Percentiles rank a stretch among this genome's conserved stretches.
These are phyloP conservation scores for Orthosia gothica DNA, from an alignment of 2,888 invertebrate species.

Conservation along the genomic window DNA sequence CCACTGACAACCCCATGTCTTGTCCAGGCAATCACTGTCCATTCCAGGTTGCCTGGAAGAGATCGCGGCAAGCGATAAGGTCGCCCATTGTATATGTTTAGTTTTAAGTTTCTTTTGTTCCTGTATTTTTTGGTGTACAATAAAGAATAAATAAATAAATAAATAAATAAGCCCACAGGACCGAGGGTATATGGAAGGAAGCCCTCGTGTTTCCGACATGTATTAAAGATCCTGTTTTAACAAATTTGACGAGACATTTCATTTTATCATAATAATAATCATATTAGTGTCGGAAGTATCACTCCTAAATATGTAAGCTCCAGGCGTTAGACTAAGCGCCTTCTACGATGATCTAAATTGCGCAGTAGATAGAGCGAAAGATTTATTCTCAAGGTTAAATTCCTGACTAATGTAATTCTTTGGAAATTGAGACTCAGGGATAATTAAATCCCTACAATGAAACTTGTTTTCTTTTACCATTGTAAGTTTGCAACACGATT, in stretches of 20 bases:
- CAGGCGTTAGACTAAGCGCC: constrained; percentile 26
- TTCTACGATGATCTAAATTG: constrained; percentile 15
- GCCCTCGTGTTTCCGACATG: no score
- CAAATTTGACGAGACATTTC: background rate
- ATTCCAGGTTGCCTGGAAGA: no score
- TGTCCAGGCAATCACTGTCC: no score
- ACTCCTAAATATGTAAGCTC: constrained; percentile 26
- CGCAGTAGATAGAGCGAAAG: constrained; percentile 12
- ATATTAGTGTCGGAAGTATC: constrained; percentile 17
- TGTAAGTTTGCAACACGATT: background rate
- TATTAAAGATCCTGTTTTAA: background rate
- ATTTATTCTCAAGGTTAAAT: constrained; percentile 37
- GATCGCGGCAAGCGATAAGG: no score
- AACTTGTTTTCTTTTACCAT: background rate
- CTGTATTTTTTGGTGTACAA: no score
- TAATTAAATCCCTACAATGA: constrained; percentile 6
- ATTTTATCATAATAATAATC: background rate
- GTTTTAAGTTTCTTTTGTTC: no score
- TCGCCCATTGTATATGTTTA: no score
- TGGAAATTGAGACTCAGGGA: background rate
- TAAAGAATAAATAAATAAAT: no score
- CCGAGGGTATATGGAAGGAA: no score
- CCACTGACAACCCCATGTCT: no score
- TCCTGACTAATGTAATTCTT: background rate
- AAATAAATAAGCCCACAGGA: no score